Evolutionary conservation across 2,113 vertebrate genomes (phyloP), one percentile per base, ranked within the genome.

Genomic region (Callaeas wilsoni): DNA sequence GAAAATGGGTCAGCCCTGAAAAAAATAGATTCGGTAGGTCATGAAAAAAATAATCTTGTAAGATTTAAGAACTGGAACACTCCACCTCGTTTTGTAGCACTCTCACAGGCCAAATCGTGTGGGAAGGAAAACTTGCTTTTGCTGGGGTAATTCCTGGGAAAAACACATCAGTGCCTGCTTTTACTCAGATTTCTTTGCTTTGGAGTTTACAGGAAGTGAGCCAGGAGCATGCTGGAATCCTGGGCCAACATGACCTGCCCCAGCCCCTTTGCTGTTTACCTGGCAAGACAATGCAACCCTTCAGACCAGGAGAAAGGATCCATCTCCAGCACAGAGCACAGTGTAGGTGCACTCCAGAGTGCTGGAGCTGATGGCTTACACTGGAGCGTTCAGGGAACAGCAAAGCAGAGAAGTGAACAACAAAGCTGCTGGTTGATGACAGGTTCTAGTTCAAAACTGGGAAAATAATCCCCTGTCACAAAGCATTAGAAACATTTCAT

Each of bases 391-490:
- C 37, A 37, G 50, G 46, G 13, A 94, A 53, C 23, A 84, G 60
- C 37, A 47, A 75, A 87, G 60, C 9, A 89, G 64, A 42, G 44
- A 67, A 85, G 41, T 32, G 68, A 93, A 87, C 59, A 90, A 57
- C 2, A 1, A 75, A 91, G 63, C 70, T 86, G 59, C 63, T 86
- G 55, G 9, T 17, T 74, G 70, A 53, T 92, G 71, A 77, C 82
- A 92, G 32, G 19, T 79, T 87, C 46, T 44, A 75, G 37, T 32
- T 92, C 44, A 79, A 78, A 78, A 78, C 37, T 60, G 41, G 46
- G 37, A 64, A 90, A 93, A 71, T 71, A 82, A 96, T 85, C 33
- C 52, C 39, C 70, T 79, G 41, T 71, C 91, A 87, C n/a, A 79
- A 79, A 89, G 87, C 44, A 79, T 75, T 84, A 78, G 74, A 89